Evolutionary conservation across 2,888 invertebrate species (phyloP).

Genomic region (Lasioglossum calceatum): DNA sequence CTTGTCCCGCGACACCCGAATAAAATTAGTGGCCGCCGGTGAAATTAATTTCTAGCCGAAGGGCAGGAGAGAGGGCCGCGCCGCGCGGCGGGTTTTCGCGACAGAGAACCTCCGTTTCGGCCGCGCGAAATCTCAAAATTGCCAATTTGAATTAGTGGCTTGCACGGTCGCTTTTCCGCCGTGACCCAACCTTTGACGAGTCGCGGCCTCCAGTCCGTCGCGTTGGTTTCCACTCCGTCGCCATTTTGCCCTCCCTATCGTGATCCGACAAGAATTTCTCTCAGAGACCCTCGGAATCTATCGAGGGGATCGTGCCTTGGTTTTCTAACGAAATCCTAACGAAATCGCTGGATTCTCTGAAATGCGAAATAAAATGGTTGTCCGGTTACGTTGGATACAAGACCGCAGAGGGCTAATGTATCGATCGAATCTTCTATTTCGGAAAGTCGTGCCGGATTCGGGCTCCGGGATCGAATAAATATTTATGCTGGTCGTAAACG

Average conservation of each 20-base stretch:
- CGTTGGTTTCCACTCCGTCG: constrained; percentile 35
- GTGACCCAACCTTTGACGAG: constrained; percentile 50
- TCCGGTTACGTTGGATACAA: not conserved
- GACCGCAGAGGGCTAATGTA: not conserved
- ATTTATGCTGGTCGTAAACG: not conserved
- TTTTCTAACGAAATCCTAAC: not conserved
- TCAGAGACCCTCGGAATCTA: not conserved
- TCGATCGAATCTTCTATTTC: not conserved
- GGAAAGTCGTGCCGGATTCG: not conserved
- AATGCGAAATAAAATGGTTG: not conserved
- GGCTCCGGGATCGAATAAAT: not conserved
- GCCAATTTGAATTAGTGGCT: constrained; percentile 62
- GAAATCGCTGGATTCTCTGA: not conserved
- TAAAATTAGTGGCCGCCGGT: constrained; percentile 45
- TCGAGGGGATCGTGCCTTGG: not conserved
- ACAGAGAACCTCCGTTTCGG: constrained; percentile 26
- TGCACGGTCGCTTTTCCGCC: constrained; percentile 33
- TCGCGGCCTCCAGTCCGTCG: constrained; percentile 26
- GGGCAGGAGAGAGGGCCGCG: not conserved
- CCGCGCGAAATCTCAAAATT: constrained; percentile 60
- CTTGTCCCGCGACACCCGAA: constrained; percentile 20
- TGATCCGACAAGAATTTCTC: not conserved
- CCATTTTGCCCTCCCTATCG: not conserved
- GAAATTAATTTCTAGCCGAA: constrained; percentile 46
- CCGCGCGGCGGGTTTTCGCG: not conserved